Evolutionary conservation across 2,888 invertebrate genomes (phyloP), one percentile per base, ranked within the genome.

Genomic region (Drosophila multiciliata): DNA sequence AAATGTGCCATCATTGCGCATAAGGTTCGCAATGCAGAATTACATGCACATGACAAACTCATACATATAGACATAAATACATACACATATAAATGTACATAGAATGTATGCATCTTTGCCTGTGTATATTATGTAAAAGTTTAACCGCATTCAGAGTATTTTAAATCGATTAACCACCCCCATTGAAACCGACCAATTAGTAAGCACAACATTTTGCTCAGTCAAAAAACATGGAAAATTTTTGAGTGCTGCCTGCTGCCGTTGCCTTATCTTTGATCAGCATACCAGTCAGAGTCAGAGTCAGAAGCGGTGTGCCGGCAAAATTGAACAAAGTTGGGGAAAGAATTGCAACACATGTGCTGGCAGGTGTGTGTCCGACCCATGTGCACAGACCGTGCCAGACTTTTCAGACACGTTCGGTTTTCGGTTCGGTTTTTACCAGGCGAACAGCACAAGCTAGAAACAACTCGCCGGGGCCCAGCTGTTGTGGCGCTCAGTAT

Each of bases 381-480:
- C 80, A 78, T 78, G 82, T 80, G 79, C 76, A 82, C 73, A 72
- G 74, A 78, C 73, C 82, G 88, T 84, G 85, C 79, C 86, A 87
- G 89, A 83, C 84, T 88, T 82, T 84, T 81, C 83, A 87, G 88
- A 87, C 87, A 87, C 87, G 87, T 87, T 83, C 83, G 83, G 83
- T 83, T 87, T 83, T 87, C 83, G 83, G 87, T 87, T 89, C 89
- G 86, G 82, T 86, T 89, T 85, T 72, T 20, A 75, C 80, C 78
- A 89, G 89, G 87, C 82, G 64, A 75, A 40, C 78, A 87, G 89
- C 32, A 62, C 59, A 9, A 40, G 8, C 1, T 5, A 64, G 65
- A 38, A 53, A 45, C 32, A 32, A 17, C 48, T 52, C 52, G 42
- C 20, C 55, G 42, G 65, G 40, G 65, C 65, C 48, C 57, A 64